These are phyloP conservation scores for Apteryx mantelli DNA, from an alignment of 2,113 vertebrate species.

Conservation along the genomic window DNA sequence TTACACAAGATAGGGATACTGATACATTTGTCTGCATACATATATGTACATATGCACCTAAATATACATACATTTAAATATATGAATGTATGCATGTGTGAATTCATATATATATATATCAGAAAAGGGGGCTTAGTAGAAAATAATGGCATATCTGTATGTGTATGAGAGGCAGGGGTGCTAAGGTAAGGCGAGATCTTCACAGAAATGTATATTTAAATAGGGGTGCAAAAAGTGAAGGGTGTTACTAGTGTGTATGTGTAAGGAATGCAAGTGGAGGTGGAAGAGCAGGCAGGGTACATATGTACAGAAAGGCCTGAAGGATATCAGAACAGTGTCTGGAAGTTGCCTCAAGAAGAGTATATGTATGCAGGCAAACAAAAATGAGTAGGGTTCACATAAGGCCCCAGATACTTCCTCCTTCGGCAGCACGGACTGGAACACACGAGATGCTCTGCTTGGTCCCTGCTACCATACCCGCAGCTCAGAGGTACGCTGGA, in stretches of 20 bases:
- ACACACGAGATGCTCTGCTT: neutral
- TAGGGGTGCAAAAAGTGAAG: neutral
- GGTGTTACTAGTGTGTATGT: neutral
- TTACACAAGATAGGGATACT: neutral
- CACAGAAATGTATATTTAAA: neutral
- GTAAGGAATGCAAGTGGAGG: neutral
- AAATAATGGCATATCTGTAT: neutral
- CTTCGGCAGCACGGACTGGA: neutral
- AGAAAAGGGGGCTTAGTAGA: neutral
- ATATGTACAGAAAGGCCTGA: neutral
- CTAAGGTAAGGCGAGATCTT: neutral
- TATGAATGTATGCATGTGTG: fast-evolving
- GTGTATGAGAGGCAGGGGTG: neutral
- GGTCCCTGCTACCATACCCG: neutral
- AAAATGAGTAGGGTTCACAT: neutral
- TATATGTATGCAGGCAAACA: neutral
- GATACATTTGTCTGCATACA: neutral
- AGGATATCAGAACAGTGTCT: neutral
- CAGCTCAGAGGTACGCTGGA: neutral
- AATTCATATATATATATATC: neutral
- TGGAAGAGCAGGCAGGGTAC: neutral
- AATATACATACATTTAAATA: neutral
- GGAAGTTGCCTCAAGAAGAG: neutral
- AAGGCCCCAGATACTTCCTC: neutral
- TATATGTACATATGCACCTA: neutral